A percentile compares a stretch with the other conserved stretches of the same genome.
These are phyloP conservation scores for Argya squamiceps DNA, from an alignment of 2,797 vertebrate genomes.

Conservation along the genomic window DNA sequence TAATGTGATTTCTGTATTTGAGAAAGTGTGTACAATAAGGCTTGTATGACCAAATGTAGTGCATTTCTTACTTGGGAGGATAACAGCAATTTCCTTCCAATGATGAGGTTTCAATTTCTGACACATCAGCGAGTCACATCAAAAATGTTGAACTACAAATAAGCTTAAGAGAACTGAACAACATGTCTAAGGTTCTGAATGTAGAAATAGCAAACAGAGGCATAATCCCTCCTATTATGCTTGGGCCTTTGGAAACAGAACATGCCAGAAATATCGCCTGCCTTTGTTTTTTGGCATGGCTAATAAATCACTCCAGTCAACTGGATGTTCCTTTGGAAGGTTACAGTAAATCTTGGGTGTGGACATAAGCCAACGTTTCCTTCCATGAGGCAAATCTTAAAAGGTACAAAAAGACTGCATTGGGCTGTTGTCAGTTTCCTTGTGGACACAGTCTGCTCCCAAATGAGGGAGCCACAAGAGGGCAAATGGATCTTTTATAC, in stretches of 20 bases:
- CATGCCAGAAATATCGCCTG: neutral
- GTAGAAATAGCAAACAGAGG: neutral
- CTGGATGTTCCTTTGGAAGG: constrained; percentile 15
- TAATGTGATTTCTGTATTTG: neutral
- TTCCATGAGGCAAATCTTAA: neutral
- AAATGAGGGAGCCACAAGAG: neutral
- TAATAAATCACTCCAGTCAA: constrained; percentile 20
- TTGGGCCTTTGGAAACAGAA: neutral
- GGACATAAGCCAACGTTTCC: neutral
- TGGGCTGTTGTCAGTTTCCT: neutral
- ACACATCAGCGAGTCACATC: neutral
- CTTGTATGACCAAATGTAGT: neutral
- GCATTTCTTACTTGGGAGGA: neutral
- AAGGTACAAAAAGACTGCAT: neutral
- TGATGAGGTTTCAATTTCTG: neutral
- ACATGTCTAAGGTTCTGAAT: neutral
- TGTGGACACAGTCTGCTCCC: neutral
- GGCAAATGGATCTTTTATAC: constrained; percentile 26
- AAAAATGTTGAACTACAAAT: neutral
- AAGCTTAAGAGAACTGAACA: neutral
- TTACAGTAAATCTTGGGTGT: constrained; percentile 23
- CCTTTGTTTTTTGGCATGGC: constrained; percentile 63
- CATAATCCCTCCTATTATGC: neutral
- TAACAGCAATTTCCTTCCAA: neutral
- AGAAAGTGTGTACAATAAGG: neutral